Evolutionary conservation across 2,797 vertebrate genomes (phyloP).

Genomic region (Streptopelia turtur): DNA sequence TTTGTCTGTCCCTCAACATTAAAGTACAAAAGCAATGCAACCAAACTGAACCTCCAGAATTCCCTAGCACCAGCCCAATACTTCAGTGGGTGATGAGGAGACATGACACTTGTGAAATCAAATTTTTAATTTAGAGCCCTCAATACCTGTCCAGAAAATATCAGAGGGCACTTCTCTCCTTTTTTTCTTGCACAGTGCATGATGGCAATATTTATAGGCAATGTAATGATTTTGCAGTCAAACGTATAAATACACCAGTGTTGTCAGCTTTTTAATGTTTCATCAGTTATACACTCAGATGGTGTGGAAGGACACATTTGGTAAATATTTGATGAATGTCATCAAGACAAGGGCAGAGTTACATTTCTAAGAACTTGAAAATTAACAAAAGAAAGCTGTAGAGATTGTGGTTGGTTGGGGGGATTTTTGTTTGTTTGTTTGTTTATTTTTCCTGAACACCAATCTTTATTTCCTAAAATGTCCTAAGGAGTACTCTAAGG

Average conservation of each 20-base stretch:
- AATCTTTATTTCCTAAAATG: neutral
- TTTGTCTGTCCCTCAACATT: neutral
- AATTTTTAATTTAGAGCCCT: neutral
- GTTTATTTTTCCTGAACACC: neutral
- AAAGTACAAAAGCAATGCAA: neutral
- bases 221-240: slow-evolving; percentile 4
- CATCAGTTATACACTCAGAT: slow-evolving; percentile 17
- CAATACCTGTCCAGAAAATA: neutral
- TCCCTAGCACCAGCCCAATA: accelerated
- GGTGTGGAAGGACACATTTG: neutral
- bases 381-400: neutral
- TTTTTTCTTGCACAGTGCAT: neutral
- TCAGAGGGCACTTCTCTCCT: neutral
- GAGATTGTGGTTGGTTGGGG: too few species aligned
- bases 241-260: slow-evolving; percentile 22
- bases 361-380: slow-evolving; percentile 5
- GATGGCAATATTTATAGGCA: neutral
- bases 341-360: slow-evolving; percentile 13
- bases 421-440: too few species aligned
- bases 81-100: accelerated
- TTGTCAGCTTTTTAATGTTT: slow-evolving; percentile 44
- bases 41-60: accelerated
- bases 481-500: neutral
- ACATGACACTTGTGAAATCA: neutral
- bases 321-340: slow-evolving; percentile 68